Evolutionary conservation across 2,888 invertebrate genomes (phyloP), one percentile per base, ranked within the genome.

Genomic region (Tipula helvola): DNA sequence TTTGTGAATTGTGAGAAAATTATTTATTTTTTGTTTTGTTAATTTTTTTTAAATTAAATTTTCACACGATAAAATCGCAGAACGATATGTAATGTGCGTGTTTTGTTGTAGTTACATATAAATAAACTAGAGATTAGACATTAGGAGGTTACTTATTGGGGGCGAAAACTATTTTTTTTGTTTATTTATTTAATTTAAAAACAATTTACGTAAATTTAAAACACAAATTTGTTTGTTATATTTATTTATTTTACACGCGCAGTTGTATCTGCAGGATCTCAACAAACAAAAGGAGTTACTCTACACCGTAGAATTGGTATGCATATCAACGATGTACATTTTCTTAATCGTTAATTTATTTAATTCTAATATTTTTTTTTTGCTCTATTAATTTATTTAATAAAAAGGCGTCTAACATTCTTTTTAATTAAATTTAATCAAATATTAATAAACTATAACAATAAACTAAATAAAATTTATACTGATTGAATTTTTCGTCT

Each of bases 181-280:
- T 85, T n/a, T 2, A 1, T 86, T 57, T 57, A 84, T 86, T 87
- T 71, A 18, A 39, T 86, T 85, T 28, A 39, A 13, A 83, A 42
- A 85, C 7, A 85, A 85, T 83, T 83, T 47, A 44, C 2, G 71
- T 85, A n/a, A 85, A 85, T 41, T 39, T 85, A 85, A 85, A 85
- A 41, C 39, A 41, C 18, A 71, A 71, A 71, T 71, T 71, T 71
- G 71, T 71, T 71, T 71, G 71, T 71, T 87, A 84, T 88, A 86
- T 85, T 88, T 88, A n/a, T 87, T 88, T 89, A 89, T 92, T 91
- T 91, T 91, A 90, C 92, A 92, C 91, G 91, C 93, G 93, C 95
- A 96, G 95, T 95, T 96, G 93, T 96, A 95, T 94, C 95, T 95
- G 93, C 96, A 96, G 93, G 97, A 97, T 95, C 95, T 97, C 93